Conservation (phyloP, 2,888 invertebrate genomes). For the Alloscopus bannaensis region DNA sequence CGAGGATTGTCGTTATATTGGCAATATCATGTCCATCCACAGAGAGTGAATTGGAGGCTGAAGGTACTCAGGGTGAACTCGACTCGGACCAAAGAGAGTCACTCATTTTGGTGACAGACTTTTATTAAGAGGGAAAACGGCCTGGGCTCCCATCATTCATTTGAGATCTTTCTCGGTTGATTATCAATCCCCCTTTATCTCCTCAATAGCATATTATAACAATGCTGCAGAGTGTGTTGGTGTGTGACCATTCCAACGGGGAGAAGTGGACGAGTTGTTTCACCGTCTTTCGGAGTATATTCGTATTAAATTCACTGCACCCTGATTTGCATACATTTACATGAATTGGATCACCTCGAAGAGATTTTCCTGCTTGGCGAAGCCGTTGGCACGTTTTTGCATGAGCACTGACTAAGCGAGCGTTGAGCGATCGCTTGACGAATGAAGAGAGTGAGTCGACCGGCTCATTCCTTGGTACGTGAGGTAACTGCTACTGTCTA, state of each 20-base stretch:
- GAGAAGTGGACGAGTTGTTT: slow-evolving; percentile 17
- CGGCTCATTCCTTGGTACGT: slow-evolving; percentile 37
- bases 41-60: not conserved
- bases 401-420: slow-evolving; percentile 6
- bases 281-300: slow-evolving; percentile 12
- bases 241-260: slow-evolving; percentile 21
- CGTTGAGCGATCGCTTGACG: not conserved
- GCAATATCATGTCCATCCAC: not conserved
- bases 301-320: slow-evolving; percentile 18
- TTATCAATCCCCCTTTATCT: not conserved
- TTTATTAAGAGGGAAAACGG: not conserved
- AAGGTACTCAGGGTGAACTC: too few species aligned
- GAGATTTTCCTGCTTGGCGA: slow-evolving; percentile 13
- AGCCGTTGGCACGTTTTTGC: slow-evolving; percentile 25
- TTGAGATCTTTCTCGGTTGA: not conserved
- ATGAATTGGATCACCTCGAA: slow-evolving; percentile 50
- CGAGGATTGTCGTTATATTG: not conserved
- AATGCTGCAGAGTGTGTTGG: not conserved
- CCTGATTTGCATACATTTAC: slow-evolving; percentile 54
- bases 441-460: slow-evolving; percentile 27
- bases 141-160: slow-evolving; percentile 1
- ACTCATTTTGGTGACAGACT: slow-evolving; percentile 47
- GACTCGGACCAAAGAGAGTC: too few species aligned
- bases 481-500: slow-evolving; percentile 61
- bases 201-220: not conserved